Evolutionary conservation across 1,140 invertebrate species (phyloP).

Genomic region (Zaprionus tsacasi): DNA sequence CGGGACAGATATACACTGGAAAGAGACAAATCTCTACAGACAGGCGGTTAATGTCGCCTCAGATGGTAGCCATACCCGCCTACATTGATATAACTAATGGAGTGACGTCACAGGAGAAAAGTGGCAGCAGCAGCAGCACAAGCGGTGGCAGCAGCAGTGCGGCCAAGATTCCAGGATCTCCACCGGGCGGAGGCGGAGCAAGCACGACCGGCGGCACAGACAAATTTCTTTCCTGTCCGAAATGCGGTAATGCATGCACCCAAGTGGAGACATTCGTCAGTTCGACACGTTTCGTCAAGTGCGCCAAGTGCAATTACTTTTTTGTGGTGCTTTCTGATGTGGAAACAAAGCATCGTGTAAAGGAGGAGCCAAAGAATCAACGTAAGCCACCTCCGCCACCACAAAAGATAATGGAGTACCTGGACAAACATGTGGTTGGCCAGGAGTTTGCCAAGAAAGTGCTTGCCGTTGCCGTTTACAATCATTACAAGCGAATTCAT

Average conservation of each 20-base stretch:
- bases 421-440: slow-evolving; percentile 98
- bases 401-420: slow-evolving; percentile 98
- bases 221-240: slow-evolving; percentile 92
- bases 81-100: slow-evolving; percentile 74
- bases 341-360: slow-evolving; percentile 92
- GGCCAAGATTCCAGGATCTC: slow-evolving; percentile 23
- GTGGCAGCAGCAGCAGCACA: slow-evolving; percentile 14
- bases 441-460: slow-evolving; percentile 99
- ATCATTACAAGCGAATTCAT: slow-evolving; percentile 99
- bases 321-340: slow-evolving; percentile 98
- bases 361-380: slow-evolving; percentile 90
- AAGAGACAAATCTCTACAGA: slow-evolving; percentile 40
- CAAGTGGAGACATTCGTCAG: slow-evolving; percentile 98
- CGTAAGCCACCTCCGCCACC: slow-evolving; percentile 94
- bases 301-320: slow-evolving; percentile 99
- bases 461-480: slow-evolving; percentile 99
- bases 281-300: slow-evolving; percentile 98
- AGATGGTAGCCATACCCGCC: slow-evolving; percentile 56
- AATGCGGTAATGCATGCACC: slow-evolving; percentile 97
- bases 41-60: slow-evolving; percentile 48
- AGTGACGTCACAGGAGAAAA: slow-evolving; percentile 39
- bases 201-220: slow-evolving; percentile 63
- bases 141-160: slow-evolving; percentile 34
- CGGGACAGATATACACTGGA: slow-evolving; percentile 54
- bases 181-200: slow-evolving; percentile 39